A percentile compares a stretch with the other conserved stretches of the same genome.
Evolutionary conservation across 2,888 invertebrate genomes (phyloP).

Genomic region (Lasioglossum marginatum): DNA sequence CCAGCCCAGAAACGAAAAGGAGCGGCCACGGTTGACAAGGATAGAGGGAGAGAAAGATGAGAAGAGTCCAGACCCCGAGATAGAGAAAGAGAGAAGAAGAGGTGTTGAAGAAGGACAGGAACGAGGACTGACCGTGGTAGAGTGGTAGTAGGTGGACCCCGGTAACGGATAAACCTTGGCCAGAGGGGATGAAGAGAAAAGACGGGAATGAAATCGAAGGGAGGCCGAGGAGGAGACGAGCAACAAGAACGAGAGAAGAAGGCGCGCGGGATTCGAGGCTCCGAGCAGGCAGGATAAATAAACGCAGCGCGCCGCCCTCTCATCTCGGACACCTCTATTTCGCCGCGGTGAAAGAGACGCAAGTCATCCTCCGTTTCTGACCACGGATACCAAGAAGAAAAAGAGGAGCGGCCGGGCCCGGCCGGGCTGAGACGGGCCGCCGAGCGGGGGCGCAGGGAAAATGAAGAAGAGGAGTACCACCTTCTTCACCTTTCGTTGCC

Average conservation of each 20-base stretch:
- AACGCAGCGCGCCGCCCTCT: slow-evolving; percentile 83
- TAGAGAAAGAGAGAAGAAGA: not conserved
- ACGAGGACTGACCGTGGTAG: slow-evolving; percentile 3
- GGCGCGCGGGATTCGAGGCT: slow-evolving; percentile 53
- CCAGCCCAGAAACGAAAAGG: not conserved
- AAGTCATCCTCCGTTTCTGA: slow-evolving; percentile 74
- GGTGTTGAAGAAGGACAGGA: slow-evolving; percentile 11
- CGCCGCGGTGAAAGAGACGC: slow-evolving; percentile 74
- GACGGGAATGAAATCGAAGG: slow-evolving; percentile 25
- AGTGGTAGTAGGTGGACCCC: slow-evolving; percentile 47
- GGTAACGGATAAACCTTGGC: slow-evolving; percentile 47
- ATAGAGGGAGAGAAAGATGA: not conserved
- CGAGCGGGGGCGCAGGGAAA: slow-evolving; percentile 1
- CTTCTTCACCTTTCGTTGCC: slow-evolving; percentile 55
- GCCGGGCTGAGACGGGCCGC: not conserved
- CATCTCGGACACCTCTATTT: slow-evolving; percentile 83
- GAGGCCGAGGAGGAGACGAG: slow-evolving; percentile 27
- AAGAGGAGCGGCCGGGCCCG: not conserved
- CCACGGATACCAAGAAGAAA: slow-evolving; percentile 27
- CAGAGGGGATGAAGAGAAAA: slow-evolving; percentile 30
- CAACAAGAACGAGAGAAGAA: slow-evolving; percentile 13
- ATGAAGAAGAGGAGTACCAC: slow-evolving; percentile 23
- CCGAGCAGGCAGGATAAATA: slow-evolving; percentile 82
- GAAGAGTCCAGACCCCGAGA: not conserved
- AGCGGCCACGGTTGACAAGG: not conserved